phyloP scores from a whole-genome alignment of 2,113 vertebrate genomes.

The Recurvirostra avosetta region DNA sequence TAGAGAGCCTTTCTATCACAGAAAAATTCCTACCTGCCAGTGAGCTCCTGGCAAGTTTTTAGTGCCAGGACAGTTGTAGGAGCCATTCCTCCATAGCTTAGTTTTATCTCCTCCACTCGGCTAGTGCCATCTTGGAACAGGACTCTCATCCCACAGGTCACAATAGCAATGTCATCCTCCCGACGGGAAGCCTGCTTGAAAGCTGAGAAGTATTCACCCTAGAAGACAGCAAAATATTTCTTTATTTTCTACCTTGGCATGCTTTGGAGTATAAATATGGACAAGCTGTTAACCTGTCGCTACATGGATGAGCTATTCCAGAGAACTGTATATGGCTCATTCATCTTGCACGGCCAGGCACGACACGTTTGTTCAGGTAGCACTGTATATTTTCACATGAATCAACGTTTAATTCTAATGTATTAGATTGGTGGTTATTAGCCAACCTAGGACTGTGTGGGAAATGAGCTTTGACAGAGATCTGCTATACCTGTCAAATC shows the following conservation, averaged over 20 bases:
- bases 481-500: not conserved
- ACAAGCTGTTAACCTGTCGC: not conserved
- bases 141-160: constrained; percentile 91
- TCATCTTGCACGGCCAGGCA: not conserved
- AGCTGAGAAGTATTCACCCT: constrained; percentile 90
- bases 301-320: not conserved
- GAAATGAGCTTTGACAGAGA: not conserved
- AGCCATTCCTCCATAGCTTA: constrained; percentile 94
- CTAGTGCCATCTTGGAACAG: constrained; percentile 74
- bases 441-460: not conserved
- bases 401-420: not conserved
- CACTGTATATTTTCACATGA: not conserved
- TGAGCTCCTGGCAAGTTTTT: constrained; percentile 75
- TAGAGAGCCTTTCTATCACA: not conserved
- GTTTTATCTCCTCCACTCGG: constrained; percentile 76
- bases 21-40: constrained; percentile 74
- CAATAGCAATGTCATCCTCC: constrained; percentile 94
- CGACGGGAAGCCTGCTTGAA: constrained; percentile 92
- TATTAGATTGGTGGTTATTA: not conserved
- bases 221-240: not conserved
- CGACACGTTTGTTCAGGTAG: not conserved
- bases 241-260: not conserved
- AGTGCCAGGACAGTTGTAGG: constrained; percentile 82
- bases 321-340: not conserved
- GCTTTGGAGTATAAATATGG: not conserved